Conservation (phyloP, 2,113 vertebrate species). For the Baryphthengus martii region DNA sequence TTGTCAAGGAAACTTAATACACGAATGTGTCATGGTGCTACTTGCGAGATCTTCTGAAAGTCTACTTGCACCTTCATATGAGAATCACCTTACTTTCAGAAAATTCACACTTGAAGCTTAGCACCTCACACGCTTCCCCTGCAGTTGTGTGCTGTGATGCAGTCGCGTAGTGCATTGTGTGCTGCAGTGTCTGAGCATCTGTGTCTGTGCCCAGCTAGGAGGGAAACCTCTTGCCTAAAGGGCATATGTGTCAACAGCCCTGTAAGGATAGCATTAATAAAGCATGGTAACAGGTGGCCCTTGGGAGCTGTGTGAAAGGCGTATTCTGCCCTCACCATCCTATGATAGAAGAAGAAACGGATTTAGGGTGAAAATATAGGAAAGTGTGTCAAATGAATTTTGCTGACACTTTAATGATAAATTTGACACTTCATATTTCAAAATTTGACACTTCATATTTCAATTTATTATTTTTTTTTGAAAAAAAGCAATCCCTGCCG, state of each 20-base stretch:
- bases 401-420: neutral
- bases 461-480: neutral
- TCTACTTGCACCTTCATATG: neutral
- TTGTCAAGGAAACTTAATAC: neutral
- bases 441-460: neutral
- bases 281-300: neutral
- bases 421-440: neutral
- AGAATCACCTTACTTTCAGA: neutral
- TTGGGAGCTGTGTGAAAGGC: neutral
- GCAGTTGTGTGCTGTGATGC: neutral
- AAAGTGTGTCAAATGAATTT: neutral
- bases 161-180: no score
- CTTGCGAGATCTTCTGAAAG: neutral
- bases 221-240: neutral
- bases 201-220: accelerated
- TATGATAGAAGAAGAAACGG: neutral
- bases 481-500: neutral
- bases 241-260: neutral
- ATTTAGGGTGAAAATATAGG: neutral
- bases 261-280: neutral
- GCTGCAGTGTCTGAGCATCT: no score
- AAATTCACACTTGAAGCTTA: neutral
- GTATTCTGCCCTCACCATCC: neutral
- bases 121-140: accelerated
- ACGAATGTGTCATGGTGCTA: neutral